These are phyloP conservation scores for Megaceryle alcyon DNA, from an alignment of 2,797 vertebrate genomes.

Conservation along the genomic window DNA sequence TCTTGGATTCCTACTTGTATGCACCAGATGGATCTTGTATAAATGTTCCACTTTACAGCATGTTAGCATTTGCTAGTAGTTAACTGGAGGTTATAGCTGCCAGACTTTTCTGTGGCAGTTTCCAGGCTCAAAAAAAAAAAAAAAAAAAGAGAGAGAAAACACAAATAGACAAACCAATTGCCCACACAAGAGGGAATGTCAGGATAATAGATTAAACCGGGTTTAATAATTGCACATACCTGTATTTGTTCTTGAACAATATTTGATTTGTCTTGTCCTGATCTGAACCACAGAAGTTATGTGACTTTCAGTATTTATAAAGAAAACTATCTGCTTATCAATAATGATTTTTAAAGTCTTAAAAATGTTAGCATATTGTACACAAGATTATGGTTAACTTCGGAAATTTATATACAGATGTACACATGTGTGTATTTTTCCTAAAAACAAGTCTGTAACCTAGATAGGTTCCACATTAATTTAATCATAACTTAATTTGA, in stretches of 20 bases:
- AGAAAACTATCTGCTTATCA: background rate
- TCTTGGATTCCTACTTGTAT: constrained; percentile 72
- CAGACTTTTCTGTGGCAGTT: constrained; percentile 75
- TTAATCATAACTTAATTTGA: background rate
- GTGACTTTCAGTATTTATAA: background rate
- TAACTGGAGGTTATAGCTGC: constrained; percentile 76
- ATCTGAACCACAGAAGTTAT: background rate
- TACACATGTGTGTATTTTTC: background rate
- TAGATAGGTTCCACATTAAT: background rate
- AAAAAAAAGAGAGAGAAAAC: background rate
- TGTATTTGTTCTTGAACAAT: background rate
- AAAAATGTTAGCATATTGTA: background rate
- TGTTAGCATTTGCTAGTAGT: constrained; percentile 80
- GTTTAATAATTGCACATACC: constrained; percentile 26
- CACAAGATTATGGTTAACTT: background rate
- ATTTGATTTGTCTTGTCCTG: background rate
- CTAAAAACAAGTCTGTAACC: background rate
- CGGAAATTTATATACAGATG: background rate
- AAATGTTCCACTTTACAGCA: constrained; percentile 77
- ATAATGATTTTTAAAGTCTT: background rate
- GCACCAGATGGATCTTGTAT: constrained; percentile 76
- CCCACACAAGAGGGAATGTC: background rate
- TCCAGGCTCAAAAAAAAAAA: constrained; percentile 41
- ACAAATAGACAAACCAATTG: background rate
- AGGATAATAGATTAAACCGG: constrained; percentile 3